Evolutionary conservation across 92 coral and sea anemone genomes (phyloP).

Genomic region (Pocillopora meandrina): DNA sequence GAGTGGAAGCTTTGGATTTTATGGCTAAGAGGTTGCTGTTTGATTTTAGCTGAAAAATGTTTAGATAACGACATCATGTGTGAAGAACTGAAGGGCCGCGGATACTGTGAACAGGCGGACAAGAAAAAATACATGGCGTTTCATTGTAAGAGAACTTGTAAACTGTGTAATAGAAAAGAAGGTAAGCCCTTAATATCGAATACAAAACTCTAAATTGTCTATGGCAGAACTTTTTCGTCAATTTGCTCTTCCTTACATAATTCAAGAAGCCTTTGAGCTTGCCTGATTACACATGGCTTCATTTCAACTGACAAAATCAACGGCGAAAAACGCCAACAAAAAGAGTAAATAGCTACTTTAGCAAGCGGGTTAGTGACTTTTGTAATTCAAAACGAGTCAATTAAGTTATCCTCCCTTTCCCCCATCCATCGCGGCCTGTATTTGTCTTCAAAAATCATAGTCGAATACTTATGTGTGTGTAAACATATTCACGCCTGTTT

Average conservation of each 20-base stretch:
- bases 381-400: no score
- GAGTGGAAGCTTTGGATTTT: no score
- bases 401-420: no score
- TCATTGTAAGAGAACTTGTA: conserved; percentile 75
- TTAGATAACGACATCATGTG: conserved; percentile 75
- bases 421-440: no score
- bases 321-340: no score
- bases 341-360: no score
- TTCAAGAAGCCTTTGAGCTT: no score
- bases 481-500: neutral
- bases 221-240: no score
- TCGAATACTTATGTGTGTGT: no score
- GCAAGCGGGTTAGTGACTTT: no score
- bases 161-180: conserved; percentile 51
- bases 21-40: neutral
- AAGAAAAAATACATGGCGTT: conserved; percentile 51
- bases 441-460: neutral
- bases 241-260: no score
- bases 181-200: conserved; percentile 3
- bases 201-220: no score
- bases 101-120: conserved; percentile 51
- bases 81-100: conserved; percentile 45
- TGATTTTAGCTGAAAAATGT: conserved; percentile 45
- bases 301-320: neutral
- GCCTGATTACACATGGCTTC: neutral